These are phyloP conservation scores for Nannoperca obscura DNA, from an alignment of 2,797 vertebrate genomes.

Conservation along the genomic window DNA sequence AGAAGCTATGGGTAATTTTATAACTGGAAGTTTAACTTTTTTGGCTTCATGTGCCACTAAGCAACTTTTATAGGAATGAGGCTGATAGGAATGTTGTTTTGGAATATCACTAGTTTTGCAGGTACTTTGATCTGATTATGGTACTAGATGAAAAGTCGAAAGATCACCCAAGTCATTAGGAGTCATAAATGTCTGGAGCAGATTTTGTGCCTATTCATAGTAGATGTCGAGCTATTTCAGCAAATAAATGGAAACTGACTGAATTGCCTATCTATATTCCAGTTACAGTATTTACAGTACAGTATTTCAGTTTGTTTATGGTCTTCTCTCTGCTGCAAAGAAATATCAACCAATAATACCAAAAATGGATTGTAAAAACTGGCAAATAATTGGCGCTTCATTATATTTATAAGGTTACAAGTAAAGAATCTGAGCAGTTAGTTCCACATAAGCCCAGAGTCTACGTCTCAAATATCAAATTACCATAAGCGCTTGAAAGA, in stretches of 20 bases:
- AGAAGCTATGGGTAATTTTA: no score
- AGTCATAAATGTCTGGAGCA: not conserved
- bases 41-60: no score
- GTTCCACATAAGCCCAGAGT: constrained; percentile 48
- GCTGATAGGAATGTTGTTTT: not conserved
- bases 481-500: constrained; percentile 58
- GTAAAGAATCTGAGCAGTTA: constrained; percentile 42
- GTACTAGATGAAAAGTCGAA: not conserved
- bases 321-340: not conserved
- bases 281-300: not conserved
- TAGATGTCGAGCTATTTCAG: not conserved
- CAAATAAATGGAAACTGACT: constrained; percentile 3
- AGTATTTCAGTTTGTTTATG: not conserved
- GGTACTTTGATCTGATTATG: not conserved
- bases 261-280: not conserved
- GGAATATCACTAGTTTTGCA: not conserved
- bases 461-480: constrained; percentile 70
- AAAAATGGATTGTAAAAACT: constrained; percentile 26
- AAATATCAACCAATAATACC: not conserved
- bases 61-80: not conserved
- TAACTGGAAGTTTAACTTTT: no score
- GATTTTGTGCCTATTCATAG: not conserved
- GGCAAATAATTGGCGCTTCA: constrained; percentile 25
- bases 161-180: not conserved
- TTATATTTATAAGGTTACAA: constrained; percentile 31